Base-by-base conservation (phyloP, 64 coral and sea anemone species). In the Dendronephthya gigantea region DNA sequence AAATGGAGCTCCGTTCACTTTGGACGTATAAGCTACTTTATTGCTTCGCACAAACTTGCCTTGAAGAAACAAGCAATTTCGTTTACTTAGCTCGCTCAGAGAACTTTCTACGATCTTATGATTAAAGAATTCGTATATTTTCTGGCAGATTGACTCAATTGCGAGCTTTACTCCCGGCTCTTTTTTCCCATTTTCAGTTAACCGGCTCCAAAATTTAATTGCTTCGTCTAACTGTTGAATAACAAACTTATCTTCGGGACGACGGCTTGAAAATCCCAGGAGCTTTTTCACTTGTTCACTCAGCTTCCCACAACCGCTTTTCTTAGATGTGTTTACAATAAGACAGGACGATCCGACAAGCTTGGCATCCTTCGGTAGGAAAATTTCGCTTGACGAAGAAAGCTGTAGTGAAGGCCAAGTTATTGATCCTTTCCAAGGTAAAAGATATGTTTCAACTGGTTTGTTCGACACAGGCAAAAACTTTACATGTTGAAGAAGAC, bases 41-140 rank as follows among this genome's bases (percentile, higher is more conserved):
- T 92, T 92, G 2, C 85, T n/a, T 32, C 49, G 62, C 28, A 92
- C 88, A 55, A 96, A 96, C 62, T 86, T 96, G 52, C 68, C 84
- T 39, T 88, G 66, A 36, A 96, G 83, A 69, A 96, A 90, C 38
- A 96, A 90, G 90, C 94, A 96, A 35, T 88, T 90, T 68, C 90
- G 90, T 58, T 88, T 74, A 32, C 74, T 15, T 23, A 96, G 65
- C 83, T 88, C 66, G 9, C 90, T 89, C 83, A 87, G 82, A 16
- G 41, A 45, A 45, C 90, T 40, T 31, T 45, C 41, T 10, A 81
- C 85, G 12, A 96, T 79, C 59, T 58, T 90, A 33, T 86, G 68
- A 82, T 96, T 90, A 17, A 96, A 90, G 37, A 85, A 92, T 28
- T 85, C 86, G 37, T 96, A 96, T 4, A 96, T 45, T 45, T 45